Evolutionary conservation across 2,797 vertebrate genomes (phyloP).

Genomic region (Parauchenoglanis punctatus): DNA sequence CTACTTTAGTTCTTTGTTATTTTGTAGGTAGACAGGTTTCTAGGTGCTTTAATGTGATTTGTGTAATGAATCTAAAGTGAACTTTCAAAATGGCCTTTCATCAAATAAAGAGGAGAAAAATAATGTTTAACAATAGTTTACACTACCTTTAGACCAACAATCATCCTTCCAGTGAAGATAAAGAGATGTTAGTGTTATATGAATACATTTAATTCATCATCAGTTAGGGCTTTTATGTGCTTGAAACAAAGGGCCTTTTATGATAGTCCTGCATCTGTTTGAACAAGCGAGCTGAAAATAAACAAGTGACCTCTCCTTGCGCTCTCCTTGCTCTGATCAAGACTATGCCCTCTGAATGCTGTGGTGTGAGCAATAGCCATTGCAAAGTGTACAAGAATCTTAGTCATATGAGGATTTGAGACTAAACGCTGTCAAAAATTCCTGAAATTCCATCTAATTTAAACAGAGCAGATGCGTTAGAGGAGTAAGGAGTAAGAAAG

Average conservation of each 20-base stretch:
- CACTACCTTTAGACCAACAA: background rate
- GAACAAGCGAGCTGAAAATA: slow-evolving; percentile 60
- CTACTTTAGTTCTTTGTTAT: background rate
- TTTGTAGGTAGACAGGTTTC: background rate
- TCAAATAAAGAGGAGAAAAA: background rate
- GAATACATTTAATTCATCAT: slow-evolving; percentile 2
- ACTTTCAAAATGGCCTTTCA: background rate
- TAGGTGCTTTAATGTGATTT: background rate
- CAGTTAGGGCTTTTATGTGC: background rate
- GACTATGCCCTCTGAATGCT: slow-evolving; percentile 35
- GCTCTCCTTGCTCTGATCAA: slow-evolving; percentile 31
- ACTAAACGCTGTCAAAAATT: background rate
- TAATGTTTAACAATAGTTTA: background rate
- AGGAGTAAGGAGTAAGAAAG: background rate
- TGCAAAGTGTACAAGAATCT: slow-evolving; percentile 36
- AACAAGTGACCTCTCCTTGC: slow-evolving; percentile 56
- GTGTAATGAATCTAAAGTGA: background rate
- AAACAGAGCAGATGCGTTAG: background rate
- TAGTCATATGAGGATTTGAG: slow-evolving; percentile 8
- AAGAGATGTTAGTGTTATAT: background rate
- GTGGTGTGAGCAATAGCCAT: slow-evolving; percentile 20
- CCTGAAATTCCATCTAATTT: slow-evolving; percentile 14
- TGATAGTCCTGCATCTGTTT: slow-evolving; percentile 48
- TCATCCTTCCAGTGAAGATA: background rate
- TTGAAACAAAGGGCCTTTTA: slow-evolving; percentile 55